Conservation (phyloP, 2,888 invertebrate genomes). For the Gandaritis pyraliata region DNA sequence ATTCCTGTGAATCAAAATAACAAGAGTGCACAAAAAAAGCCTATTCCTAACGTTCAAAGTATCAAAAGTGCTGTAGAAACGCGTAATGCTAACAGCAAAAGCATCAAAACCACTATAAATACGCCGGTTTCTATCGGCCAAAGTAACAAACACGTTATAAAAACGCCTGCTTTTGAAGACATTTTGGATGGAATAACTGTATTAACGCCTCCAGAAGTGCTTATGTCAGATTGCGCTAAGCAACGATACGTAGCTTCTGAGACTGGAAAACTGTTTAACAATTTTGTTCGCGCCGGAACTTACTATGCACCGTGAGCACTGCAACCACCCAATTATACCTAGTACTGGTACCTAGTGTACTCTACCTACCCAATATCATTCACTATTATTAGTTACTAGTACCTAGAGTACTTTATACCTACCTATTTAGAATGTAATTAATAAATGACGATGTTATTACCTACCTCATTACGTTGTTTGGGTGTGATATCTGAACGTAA, state of each 20-base stretch:
- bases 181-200: not conserved
- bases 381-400: too few species aligned
- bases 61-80: not conserved
- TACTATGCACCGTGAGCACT: not conserved
- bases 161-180: not conserved
- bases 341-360: too few species aligned
- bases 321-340: not conserved
- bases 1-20: not conserved
- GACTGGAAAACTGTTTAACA: constrained; percentile 1
- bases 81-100: not conserved
- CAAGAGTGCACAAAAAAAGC: not conserved
- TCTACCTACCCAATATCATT: too few species aligned
- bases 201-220: constrained; percentile 21
- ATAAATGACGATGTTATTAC: too few species aligned
- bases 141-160: not conserved
- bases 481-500: too few species aligned
- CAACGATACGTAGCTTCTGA: constrained; percentile 36
- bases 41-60: not conserved
- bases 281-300: constrained; percentile 3
- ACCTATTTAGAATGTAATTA: too few species aligned
- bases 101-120: not conserved
- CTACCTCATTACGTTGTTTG: too few species aligned
- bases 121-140: not conserved
- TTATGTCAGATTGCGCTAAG: constrained; percentile 54
- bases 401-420: too few species aligned